Percentiles rank a stretch among this genome's conserved stretches.
phyloP scores from a whole-genome alignment of 2,113 vertebrate genomes.

The Gobius niger region DNA sequence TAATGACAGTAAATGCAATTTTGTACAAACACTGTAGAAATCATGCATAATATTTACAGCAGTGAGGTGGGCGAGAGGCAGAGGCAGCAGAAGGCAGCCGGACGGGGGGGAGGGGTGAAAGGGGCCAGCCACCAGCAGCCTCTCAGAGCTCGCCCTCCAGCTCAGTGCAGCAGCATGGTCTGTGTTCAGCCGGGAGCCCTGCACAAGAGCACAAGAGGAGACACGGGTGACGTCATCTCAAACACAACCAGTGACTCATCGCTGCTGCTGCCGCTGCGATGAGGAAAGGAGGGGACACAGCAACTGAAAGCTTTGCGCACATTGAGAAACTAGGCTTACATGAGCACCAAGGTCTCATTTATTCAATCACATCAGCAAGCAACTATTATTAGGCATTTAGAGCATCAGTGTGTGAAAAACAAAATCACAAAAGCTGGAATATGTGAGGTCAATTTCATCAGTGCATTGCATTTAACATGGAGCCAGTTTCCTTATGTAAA shows the following conservation, averaged over 20 bases:
- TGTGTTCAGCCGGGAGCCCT: constrained; percentile 65
- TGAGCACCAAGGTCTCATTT: background rate
- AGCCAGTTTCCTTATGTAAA: background rate
- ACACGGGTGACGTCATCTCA: constrained; percentile 72
- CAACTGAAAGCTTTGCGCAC: constrained; percentile 36
- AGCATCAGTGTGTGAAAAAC: too few relatives aligned
- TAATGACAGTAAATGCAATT: too few relatives aligned
- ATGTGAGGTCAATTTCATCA: too few relatives aligned
- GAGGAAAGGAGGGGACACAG: constrained; percentile 47
- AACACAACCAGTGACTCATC: constrained; percentile 73
- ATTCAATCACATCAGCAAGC: background rate
- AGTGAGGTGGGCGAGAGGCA: constrained; percentile 40
- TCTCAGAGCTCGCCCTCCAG: constrained; percentile 52
- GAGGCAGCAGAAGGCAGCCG: constrained; percentile 42
- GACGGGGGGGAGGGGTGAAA: constrained; percentile 45
- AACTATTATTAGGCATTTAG: too few relatives aligned
- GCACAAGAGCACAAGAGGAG: constrained; percentile 62
- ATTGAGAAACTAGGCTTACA: constrained; percentile 22
- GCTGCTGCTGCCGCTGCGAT: constrained; percentile 58
- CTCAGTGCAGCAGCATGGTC: constrained; percentile 72
- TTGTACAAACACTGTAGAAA: background rate
- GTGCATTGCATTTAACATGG: background rate
- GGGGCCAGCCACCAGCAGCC: constrained; percentile 46
- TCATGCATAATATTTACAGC: constrained; percentile 55
- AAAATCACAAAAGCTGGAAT: background rate